Base-by-base conservation (phyloP, 2,113 vertebrate genomes). In the Tor tambroides region DNA sequence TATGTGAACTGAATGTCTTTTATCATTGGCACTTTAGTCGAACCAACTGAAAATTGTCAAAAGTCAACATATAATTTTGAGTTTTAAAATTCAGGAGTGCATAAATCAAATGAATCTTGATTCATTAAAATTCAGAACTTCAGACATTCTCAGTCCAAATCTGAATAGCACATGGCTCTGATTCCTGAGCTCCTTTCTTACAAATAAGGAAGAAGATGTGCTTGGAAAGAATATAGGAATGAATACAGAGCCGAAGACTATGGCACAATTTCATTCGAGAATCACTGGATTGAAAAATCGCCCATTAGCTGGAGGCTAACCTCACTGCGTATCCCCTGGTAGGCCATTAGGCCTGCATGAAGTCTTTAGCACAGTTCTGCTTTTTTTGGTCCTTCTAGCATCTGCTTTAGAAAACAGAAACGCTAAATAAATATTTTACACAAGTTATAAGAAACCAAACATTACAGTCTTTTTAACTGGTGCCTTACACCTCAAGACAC, bases 281-380 rank as follows among this genome's bases (percentile, higher is more conserved):
- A 49, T 86, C 85, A 89, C 75, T 89, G 85, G 79, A 80, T 84
- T 80, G 85, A 80, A 74, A 89, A 89, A 89, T 84, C 80, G 23
- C 43, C 85, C 85, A 89, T 87, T 89, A 89, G 85, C 76, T 71
- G 41, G 17, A 74, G 81, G 80, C 30, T 80, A 85, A 89, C 80
- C 83, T 61, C 43, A 28, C 61, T 26, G 26, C 32, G 26, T 67
- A 81, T 65, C 30, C 38, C 46, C 49, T 19, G 28, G 65, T 30
- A 80, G 17, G 32, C 63, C 83, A 84, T 88, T 85, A 69, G 35
- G n/a, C 79, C 77, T 69, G 14, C 26, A 76, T 76, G 14, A 49
- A 38, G 30, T 61, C 72, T 85, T 77, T 21, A 46, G 30, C n/a
- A 30, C 72, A 23, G 38, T 28, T 77, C 17, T 23, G 35, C 43